Conservation (phyloP, 64 coral and sea anemone genomes). For the Montipora cactus region DNA sequence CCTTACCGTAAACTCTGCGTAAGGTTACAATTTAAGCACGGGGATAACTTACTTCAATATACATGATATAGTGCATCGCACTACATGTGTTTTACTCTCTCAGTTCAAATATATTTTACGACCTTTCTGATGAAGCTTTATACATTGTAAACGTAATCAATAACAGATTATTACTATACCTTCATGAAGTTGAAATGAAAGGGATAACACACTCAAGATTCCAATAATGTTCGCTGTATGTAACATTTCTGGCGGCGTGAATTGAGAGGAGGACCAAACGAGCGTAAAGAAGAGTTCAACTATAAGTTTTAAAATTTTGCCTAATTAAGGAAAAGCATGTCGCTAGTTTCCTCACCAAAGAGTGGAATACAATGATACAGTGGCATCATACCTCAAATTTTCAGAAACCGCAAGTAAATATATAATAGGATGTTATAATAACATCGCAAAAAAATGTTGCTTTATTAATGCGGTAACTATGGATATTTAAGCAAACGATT, state of each 20-base stretch:
- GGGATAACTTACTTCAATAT: no score
- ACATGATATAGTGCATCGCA: no score
- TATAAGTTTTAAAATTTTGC: no score
- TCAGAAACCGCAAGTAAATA: conserved; percentile 14
- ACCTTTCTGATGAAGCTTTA: not conserved
- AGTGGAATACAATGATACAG: not conserved
- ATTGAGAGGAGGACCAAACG: not conserved
- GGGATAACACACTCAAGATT: not conserved
- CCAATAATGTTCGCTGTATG: not conserved
- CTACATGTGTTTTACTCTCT: not conserved
- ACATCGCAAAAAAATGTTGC: not conserved
- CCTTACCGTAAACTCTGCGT: no score
- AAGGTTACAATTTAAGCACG: no score
- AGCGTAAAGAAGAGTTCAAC: no score
- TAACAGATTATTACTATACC: not conserved
- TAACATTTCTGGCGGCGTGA: not conserved
- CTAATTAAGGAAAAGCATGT: no score
- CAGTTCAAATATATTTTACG: not conserved
- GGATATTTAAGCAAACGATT: not conserved
- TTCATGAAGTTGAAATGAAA: not conserved
- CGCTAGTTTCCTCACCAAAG: no score
- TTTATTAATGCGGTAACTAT: conserved; percentile 15
- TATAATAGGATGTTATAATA: conserved; percentile 9
- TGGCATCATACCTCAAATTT: not conserved
- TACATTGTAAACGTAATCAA: not conserved